These are phyloP conservation scores for Micropoecilia bifurca DNA, from an alignment of 2,797 vertebrate species.

Conservation along the genomic window DNA sequence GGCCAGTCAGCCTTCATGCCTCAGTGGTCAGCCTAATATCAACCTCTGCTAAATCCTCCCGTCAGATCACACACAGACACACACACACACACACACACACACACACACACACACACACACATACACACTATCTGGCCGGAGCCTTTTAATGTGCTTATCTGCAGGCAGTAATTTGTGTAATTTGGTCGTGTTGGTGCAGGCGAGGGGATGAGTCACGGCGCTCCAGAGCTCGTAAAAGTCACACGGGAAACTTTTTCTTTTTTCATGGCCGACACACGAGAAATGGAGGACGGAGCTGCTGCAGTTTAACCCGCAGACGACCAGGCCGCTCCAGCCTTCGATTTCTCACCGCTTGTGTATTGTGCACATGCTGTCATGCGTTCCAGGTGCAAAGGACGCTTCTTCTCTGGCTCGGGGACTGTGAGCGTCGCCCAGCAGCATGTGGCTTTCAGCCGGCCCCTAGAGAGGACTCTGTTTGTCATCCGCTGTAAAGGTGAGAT, in stretches of 20 bases:
- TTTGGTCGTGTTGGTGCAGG: neutral
- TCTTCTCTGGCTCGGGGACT: conserved; percentile 84
- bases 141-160: conserved; percentile 39
- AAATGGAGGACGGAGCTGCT: conserved; percentile 4
- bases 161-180: conserved; percentile 18
- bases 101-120: conserved; percentile 26
- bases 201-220: conserved; percentile 3
- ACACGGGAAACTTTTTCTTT: neutral
- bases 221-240: neutral
- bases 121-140: conserved; percentile 32
- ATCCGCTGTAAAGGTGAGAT: conserved; percentile 91
- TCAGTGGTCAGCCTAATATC: conserved; percentile 69
- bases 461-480: conserved; percentile 90
- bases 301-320: conserved; percentile 15
- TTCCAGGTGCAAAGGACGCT: conserved; percentile 91
- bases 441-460: conserved; percentile 88
- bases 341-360: conserved; percentile 53
- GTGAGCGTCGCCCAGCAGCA: conserved; percentile 87
- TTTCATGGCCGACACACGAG: neutral
- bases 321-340: conserved; percentile 13
- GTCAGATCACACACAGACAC: conserved; percentile 41
- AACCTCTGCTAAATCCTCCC: conserved; percentile 57
- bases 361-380: conserved; percentile 32
- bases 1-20: conserved; percentile 64
- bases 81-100: conserved; percentile 13